These are phyloP conservation scores for Zaprionus camerounensis DNA, from an alignment of 1,140 invertebrate species.

Conservation along the genomic window DNA sequence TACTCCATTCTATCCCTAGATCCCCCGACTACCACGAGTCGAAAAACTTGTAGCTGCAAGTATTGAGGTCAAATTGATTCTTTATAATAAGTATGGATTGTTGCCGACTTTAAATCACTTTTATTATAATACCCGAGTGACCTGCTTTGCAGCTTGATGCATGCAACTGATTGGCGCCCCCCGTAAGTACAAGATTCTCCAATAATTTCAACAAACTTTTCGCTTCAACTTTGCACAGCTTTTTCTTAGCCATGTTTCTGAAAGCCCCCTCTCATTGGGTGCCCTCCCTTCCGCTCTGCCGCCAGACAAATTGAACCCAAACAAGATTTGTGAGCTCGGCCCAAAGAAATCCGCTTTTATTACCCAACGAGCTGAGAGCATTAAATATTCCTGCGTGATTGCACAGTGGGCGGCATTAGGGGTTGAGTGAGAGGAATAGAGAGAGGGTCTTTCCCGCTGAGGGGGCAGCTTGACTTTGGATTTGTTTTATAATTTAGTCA, in stretches of 20 bases:
- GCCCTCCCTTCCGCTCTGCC: background rate
- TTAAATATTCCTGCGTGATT: constrained; percentile 79
- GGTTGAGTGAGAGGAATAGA: constrained; percentile 1
- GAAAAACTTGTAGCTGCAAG: constrained; percentile 50
- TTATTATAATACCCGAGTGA: constrained; percentile 40
- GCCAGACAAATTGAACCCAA: constrained; percentile 51
- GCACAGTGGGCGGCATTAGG: constrained; percentile 28
- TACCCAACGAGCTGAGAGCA: constrained; percentile 56
- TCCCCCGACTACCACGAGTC: background rate
- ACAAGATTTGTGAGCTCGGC: constrained; percentile 71
- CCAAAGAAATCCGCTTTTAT: constrained; percentile 75
- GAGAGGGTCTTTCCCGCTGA: background rate
- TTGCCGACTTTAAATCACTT: constrained; percentile 63
- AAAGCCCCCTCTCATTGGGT: background rate
- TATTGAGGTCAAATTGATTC: constrained; percentile 77
- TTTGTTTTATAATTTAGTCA: constrained; percentile 77
- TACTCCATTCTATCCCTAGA: background rate
- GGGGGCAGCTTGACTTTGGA: constrained; percentile 38
- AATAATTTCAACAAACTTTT: constrained; percentile 62
- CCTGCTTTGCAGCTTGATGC: constrained; percentile 46
- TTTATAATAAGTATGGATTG: constrained; percentile 65
- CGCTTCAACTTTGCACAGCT: constrained; percentile 34
- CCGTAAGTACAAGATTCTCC: constrained; percentile 57
- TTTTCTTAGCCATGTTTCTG: constrained; percentile 39
- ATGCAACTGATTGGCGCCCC: constrained; percentile 69